Conservation (phyloP, 1,140 invertebrate genomes). For the Diabrotica virgifera region DNA sequence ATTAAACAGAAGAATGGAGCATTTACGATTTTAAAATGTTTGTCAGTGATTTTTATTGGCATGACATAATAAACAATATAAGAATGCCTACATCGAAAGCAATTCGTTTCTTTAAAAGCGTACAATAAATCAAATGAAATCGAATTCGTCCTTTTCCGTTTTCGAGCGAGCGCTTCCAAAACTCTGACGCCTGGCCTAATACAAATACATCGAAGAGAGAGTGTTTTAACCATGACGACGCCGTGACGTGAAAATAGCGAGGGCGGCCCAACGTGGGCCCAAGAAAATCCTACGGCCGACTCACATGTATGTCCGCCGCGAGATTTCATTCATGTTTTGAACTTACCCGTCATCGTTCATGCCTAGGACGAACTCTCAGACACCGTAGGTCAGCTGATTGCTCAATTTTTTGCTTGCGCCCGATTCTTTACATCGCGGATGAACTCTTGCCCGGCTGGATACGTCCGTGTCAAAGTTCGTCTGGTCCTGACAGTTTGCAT, state of each 20-base stretch:
- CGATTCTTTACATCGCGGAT: neutral
- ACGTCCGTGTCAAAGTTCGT: too few species aligned
- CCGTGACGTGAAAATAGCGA: conserved; percentile 17
- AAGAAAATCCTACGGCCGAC: conserved; percentile 16
- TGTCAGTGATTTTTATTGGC: too few species aligned
- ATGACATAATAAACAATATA: too few species aligned
- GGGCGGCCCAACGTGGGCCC: conserved; percentile 20
- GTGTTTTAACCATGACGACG: conserved; percentile 19
- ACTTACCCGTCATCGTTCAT: neutral
- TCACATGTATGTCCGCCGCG: conserved; percentile 16
- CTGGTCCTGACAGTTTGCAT: neutral
- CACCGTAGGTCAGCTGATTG: neutral
- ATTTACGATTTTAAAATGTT: too few species aligned
- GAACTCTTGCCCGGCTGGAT: neutral
- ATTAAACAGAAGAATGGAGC: too few species aligned
- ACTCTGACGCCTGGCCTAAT: neutral
- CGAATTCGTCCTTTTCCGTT: too few species aligned
- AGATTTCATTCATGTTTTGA: conserved; percentile 19
- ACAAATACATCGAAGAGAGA: neutral
- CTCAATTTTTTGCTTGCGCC: neutral
- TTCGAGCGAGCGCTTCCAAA: too few species aligned
- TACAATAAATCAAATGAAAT: too few species aligned
- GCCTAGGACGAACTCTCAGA: conserved; percentile 3
- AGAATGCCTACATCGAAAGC: too few species aligned
- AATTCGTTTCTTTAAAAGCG: too few species aligned